Conservation (phyloP, 1,140 invertebrate genomes). For the Cyphomyrmex costatus region DNA sequence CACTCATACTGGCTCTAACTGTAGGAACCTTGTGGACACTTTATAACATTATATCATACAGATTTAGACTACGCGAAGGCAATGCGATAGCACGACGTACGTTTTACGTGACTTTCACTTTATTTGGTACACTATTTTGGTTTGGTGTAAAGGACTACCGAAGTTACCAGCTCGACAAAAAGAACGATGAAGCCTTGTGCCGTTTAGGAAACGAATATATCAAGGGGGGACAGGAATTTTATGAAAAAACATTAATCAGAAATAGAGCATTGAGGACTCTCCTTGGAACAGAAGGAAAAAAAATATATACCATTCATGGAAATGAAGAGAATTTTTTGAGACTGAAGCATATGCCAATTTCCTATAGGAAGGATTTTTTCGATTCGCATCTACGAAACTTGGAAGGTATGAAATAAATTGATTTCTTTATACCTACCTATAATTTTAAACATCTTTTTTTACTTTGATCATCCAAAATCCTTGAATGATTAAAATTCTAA, state of each 20-base stretch:
- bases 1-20: conserved; percentile 72
- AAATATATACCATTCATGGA: conserved; percentile 89
- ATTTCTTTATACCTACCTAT: neutral
- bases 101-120: conserved; percentile 51
- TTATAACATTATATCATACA: conserved; percentile 82
- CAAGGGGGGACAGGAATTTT: conserved; percentile 92
- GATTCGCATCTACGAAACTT: conserved; percentile 78
- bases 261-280: conserved; percentile 91
- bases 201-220: conserved; percentile 89
- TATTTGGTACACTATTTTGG: conserved; percentile 84
- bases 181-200: conserved; percentile 89
- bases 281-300: conserved; percentile 88
- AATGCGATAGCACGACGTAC: conserved; percentile 80
- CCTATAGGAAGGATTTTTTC: conserved; percentile 89
- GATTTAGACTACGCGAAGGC: conserved; percentile 87
- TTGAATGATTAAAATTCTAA: neutral
- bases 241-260: conserved; percentile 90
- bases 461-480: neutral
- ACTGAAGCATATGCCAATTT: conserved; percentile 88
- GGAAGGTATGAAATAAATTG: conserved; percentile 23
- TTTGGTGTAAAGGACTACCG: conserved; percentile 89
- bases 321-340: conserved; percentile 90
- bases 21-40: conserved; percentile 87
- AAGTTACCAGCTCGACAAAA: conserved; percentile 88
- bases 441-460: conserved; percentile 1